Conservation (phyloP, 2,113 vertebrate species). For the Lutjanus erythropterus region DNA sequence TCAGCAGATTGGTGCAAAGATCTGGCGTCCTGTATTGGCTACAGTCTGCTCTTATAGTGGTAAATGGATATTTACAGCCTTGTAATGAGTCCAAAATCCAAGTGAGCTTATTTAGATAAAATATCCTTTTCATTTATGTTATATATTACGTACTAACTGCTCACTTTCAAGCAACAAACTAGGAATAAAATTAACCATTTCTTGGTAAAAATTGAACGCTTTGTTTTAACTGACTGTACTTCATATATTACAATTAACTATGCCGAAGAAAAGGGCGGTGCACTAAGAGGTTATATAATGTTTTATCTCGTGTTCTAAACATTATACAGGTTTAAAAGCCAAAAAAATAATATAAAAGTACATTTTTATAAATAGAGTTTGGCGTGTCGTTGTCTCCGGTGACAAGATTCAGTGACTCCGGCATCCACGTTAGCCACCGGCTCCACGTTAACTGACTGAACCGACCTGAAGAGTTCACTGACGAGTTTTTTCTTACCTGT, state of each 20-base stretch:
- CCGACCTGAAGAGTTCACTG: fast-evolving
- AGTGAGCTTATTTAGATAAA: too few species aligned
- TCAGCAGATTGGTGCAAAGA: too few species aligned
- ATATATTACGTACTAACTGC: too few species aligned
- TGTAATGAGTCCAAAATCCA: neutral
- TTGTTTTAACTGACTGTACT: neutral
- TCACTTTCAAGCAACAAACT: neutral
- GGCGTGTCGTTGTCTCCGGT: neutral
- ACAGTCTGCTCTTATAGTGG: neutral
- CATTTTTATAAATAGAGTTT: neutral
- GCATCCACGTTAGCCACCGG: slow-evolving; percentile 31
- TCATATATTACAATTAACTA: too few species aligned
- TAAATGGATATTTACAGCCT: neutral
- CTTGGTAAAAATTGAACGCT: neutral
- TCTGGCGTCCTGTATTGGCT: too few species aligned
- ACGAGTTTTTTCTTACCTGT: slow-evolving; percentile 83
- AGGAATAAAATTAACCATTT: too few species aligned
- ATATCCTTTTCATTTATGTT: too few species aligned
- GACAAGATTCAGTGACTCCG: neutral
- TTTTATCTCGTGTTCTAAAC: fast-evolving
- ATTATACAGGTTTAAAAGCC: fast-evolving
- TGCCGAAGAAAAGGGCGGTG: neutral
- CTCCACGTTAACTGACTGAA: neutral
- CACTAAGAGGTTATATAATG: neutral
- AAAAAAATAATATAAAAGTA: fast-evolving